Evolutionary conservation across 2,888 invertebrate species (phyloP).

Genomic region (Chymomyza fuscimana): DNA sequence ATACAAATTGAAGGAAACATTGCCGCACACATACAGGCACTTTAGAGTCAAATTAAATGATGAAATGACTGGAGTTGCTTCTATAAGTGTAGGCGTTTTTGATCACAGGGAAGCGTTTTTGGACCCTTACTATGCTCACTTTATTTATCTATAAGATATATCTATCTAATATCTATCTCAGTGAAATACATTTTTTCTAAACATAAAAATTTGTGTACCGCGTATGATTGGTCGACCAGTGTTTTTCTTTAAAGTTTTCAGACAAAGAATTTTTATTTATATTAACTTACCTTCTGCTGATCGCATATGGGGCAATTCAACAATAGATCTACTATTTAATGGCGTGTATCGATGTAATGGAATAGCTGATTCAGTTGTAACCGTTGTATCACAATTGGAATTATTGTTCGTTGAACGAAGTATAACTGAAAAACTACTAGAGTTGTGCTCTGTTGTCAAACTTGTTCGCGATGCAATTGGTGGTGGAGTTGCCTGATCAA

Average conservation of each 20-base stretch:
- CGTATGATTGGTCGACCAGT: not conserved
- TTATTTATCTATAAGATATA: no score
- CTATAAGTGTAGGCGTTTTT: no score
- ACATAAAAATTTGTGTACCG: no score
- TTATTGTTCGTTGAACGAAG: constrained; percentile 75
- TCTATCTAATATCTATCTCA: no score
- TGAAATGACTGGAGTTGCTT: no score
- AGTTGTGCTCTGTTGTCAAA: constrained; percentile 34
- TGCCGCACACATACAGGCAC: no score
- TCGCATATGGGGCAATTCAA: constrained; percentile 70
- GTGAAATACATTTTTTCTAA: not conserved
- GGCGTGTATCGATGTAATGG: constrained; percentile 77
- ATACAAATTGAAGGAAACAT: no score
- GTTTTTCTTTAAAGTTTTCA: not conserved
- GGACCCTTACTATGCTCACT: no score
- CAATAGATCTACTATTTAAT: constrained; percentile 60
- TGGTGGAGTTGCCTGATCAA: constrained; percentile 76
- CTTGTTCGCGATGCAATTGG: constrained; percentile 42
- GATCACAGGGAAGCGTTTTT: no score
- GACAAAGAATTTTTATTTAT: not conserved
- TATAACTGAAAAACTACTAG: constrained; percentile 76
- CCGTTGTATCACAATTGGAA: constrained; percentile 48
- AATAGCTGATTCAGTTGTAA: constrained; percentile 50
- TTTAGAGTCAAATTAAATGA: no score
- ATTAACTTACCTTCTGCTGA: constrained; percentile 71